Conservation (phyloP, 2,888 invertebrate genomes). For the Selenia dentaria region DNA sequence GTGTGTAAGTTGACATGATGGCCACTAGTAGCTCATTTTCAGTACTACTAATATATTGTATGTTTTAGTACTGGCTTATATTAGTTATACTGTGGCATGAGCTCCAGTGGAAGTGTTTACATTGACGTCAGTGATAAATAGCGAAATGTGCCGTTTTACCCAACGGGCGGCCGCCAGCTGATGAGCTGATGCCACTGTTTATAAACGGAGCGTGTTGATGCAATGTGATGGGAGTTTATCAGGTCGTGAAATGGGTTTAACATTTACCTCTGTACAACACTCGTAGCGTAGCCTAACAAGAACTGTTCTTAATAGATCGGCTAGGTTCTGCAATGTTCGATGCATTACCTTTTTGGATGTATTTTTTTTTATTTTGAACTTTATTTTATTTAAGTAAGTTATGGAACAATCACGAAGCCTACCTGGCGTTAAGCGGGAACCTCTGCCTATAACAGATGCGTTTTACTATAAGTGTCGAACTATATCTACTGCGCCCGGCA, state of each 20-base stretch:
- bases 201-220: slow-evolving; percentile 1
- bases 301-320: too few species aligned
- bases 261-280: background rate
- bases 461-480: too few species aligned
- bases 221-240: background rate
- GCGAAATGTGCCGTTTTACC: slow-evolving; percentile 1
- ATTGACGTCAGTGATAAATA: slow-evolving; percentile 14
- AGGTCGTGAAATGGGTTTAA: background rate
- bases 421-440: too few species aligned
- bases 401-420: too few species aligned
- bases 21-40: slow-evolving; percentile 8
- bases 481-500: too few species aligned
- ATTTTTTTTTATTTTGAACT: too few species aligned
- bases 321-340: too few species aligned
- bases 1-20: background rate
- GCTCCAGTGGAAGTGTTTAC: slow-evolving; percentile 13
- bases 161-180: slow-evolving; percentile 8
- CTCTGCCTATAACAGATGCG: too few species aligned
- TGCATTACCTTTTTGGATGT: too few species aligned
- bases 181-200: slow-evolving; percentile 12
- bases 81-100: background rate
- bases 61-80: slow-evolving; percentile 4
- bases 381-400: too few species aligned
- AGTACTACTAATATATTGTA: slow-evolving; percentile 14
- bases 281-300: background rate